phyloP scores from a whole-genome alignment of 2,888 invertebrate genomes.

The Rhagonycha fulva region DNA sequence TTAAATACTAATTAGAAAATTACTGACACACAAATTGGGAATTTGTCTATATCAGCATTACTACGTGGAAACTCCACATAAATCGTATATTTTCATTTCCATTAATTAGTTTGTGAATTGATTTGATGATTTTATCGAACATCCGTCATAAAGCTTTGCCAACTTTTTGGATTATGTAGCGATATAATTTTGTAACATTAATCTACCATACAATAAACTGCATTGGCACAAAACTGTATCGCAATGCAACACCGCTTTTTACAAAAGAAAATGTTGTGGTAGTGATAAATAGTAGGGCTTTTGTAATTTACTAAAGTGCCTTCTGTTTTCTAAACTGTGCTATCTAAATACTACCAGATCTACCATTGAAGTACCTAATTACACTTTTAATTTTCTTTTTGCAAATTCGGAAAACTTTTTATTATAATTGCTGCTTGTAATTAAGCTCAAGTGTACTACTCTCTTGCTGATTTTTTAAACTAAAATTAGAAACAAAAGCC shows the following conservation, averaged over 20 bases:
- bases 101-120: neutral
- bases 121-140: slow-evolving; percentile 1
- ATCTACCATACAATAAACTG: slow-evolving; percentile 15
- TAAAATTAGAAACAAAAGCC: neutral
- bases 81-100: neutral
- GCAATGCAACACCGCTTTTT: slow-evolving; percentile 8
- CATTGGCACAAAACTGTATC: slow-evolving; percentile 13
- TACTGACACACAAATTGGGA: neutral
- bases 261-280: neutral
- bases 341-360: slow-evolving; percentile 1
- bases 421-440: neutral
- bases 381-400: neutral
- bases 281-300: slow-evolving; percentile 4
- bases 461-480: neutral
- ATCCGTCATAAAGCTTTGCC: slow-evolving; percentile 23
- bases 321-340: neutral
- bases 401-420: neutral
- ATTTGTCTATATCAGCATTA: neutral
- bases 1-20: neutral
- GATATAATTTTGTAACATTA: slow-evolving; percentile 11
- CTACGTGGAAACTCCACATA: neutral
- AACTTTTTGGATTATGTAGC: slow-evolving; percentile 12
- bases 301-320: slow-evolving; percentile 7
- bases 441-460: neutral
- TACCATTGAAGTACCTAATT: neutral